A percentile compares a stretch with the other conserved stretches of the same genome.
Evolutionary conservation across 2,888 invertebrate genomes (phyloP).

Genomic region (Colletes collaris): DNA sequence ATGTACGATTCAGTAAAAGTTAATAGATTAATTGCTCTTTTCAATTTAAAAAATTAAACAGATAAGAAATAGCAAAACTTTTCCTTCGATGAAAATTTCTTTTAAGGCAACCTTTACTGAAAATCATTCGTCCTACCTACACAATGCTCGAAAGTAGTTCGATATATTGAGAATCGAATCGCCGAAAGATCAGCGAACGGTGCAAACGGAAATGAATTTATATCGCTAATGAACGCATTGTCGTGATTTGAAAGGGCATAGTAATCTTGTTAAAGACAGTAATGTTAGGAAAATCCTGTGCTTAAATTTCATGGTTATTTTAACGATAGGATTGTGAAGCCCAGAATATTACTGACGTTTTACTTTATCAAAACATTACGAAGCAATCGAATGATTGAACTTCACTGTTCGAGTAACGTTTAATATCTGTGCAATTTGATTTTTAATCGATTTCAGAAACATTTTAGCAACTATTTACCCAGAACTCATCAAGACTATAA

Average conservation of each 20-base stretch:
- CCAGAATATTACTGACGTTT: neutral
- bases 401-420: neutral
- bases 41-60: no score
- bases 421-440: neutral
- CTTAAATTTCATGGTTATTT: conserved; percentile 3
- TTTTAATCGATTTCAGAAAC: no score
- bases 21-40: neutral
- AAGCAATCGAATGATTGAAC: neutral
- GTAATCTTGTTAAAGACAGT: conserved; percentile 5
- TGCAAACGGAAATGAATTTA: conserved; percentile 6
- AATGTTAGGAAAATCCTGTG: neutral
- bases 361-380: neutral
- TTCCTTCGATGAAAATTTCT: no score
- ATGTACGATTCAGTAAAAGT: neutral
- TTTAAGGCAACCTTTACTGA: neutral
- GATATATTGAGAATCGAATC: conserved; percentile 4
- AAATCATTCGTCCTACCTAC: neutral
- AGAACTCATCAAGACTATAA: neutral
- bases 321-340: neutral
- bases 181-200: neutral
- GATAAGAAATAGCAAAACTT: no score
- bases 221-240: conserved; percentile 23
- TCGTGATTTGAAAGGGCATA: conserved; percentile 7
- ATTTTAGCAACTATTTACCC: no score
- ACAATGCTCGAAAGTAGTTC: neutral